Percentiles rank a stretch among this genome's conserved stretches.
Evolutionary conservation across 2,797 vertebrate genomes (phyloP).

Genomic region (Acanthurus tractus): DNA sequence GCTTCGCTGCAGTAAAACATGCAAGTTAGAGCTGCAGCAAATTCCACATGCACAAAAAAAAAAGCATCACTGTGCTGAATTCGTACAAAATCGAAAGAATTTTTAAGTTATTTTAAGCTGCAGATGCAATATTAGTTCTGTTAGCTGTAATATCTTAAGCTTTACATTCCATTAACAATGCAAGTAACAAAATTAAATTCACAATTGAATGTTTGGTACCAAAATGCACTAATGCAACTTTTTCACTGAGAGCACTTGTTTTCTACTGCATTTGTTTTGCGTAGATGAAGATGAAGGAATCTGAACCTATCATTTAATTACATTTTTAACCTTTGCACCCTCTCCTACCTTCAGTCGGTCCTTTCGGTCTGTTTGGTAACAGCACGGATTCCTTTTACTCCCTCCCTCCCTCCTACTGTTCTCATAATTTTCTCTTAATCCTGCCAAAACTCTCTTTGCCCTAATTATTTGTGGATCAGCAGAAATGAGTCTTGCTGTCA

Average conservation of each 20-base stretch:
- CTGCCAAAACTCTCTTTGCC: slow-evolving; percentile 13
- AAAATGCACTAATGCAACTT: not conserved
- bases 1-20: not conserved
- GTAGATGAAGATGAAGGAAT: not conserved
- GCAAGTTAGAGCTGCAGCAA: not conserved
- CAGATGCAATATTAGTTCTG: no score
- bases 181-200: not conserved
- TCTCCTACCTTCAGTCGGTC: not conserved
- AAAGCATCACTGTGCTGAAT: not conserved
- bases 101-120: not conserved
- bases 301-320: not conserved
- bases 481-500: slow-evolving; percentile 9
- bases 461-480: slow-evolving; percentile 49
- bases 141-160: no score
- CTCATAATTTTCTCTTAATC: slow-evolving; percentile 10
- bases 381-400: slow-evolving; percentile 22
- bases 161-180: not conserved
- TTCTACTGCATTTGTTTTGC: not conserved
- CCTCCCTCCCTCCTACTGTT: slow-evolving; percentile 13
- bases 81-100: not conserved
- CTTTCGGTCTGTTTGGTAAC: slow-evolving; percentile 22
- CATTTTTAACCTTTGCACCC: not conserved
- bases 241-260: no score
- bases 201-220: not conserved
- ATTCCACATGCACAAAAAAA: not conserved